phyloP scores from a whole-genome alignment of 2,888 invertebrate genomes.

The Argyresthia albistria region DNA sequence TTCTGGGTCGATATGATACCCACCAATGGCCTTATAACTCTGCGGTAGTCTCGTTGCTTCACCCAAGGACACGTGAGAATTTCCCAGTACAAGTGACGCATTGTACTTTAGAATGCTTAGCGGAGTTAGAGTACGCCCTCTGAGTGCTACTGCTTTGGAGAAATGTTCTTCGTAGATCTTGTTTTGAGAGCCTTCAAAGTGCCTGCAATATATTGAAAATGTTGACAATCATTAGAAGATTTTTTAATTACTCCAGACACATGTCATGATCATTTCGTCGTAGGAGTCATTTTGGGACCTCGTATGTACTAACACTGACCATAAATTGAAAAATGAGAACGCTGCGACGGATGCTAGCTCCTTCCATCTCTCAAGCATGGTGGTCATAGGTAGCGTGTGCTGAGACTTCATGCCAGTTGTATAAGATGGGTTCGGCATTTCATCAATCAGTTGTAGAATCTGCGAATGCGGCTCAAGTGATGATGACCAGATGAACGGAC shows the following conservation, averaged over 20 bases:
- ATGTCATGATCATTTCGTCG: not conserved
- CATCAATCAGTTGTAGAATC: slow-evolving; percentile 7
- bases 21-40: slow-evolving; percentile 13
- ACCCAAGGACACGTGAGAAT: slow-evolving; percentile 15
- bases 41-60: slow-evolving; percentile 12
- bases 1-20: slow-evolving; percentile 15
- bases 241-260: not conserved
- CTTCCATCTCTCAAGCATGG: too few species aligned
- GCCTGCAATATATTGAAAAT: not conserved
- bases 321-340: too few species aligned
- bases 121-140: slow-evolving; percentile 4
- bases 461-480: slow-evolving; percentile 10
- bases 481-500: slow-evolving; percentile 9
- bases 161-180: slow-evolving; percentile 10
- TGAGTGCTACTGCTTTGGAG: slow-evolving; percentile 7
- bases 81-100: slow-evolving; percentile 11
- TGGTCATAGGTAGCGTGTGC: not conserved
- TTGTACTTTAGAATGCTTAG: slow-evolving; percentile 9
- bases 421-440: slow-evolving; percentile 9
- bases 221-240: too few species aligned
- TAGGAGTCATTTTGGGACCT: too few species aligned
- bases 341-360: too few species aligned
- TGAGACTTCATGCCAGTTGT: slow-evolving; percentile 2
- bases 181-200: not conserved
- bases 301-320: too few species aligned